A percentile compares a stretch with the other conserved stretches of the same genome.
Evolutionary conservation across 2,113 vertebrate genomes (phyloP).

Genomic region (Microcebus jonahi): DNA sequence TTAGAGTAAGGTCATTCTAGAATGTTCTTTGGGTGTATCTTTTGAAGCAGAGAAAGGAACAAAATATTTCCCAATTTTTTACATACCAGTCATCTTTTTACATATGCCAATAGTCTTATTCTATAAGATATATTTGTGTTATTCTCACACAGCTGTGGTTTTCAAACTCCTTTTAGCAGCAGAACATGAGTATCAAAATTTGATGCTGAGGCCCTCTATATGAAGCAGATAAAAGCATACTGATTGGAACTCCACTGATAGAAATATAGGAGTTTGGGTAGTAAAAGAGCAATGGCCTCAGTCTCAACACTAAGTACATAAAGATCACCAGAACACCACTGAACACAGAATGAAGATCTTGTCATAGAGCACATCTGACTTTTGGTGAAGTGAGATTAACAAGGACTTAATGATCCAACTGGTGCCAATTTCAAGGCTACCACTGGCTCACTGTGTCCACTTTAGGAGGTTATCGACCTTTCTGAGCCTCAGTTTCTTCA

Average conservation of each 20-base stretch:
- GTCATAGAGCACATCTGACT: neutral
- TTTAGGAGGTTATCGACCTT: neutral
- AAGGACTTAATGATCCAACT: neutral
- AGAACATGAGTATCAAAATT: neutral
- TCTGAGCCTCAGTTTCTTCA: neutral
- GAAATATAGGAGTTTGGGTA: neutral
- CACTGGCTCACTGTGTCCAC: fast-evolving
- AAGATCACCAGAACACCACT: neutral
- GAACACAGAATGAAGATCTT: neutral
- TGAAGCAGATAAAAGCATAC: neutral
- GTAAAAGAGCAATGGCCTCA: neutral
- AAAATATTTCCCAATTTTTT: neutral
- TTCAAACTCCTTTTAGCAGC: slow-evolving; percentile 10
- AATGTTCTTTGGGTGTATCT: neutral
- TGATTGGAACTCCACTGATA: neutral
- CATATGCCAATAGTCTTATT: neutral
- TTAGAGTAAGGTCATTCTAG: neutral
- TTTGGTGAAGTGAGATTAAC: neutral
- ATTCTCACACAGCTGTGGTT: neutral
- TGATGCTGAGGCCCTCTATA: neutral
- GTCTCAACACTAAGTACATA: neutral
- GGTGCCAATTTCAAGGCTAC: neutral
- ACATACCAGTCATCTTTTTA: neutral
- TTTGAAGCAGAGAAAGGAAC: slow-evolving; percentile 14
- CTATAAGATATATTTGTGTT: slow-evolving; percentile 17